Conservation (phyloP, 2,797 vertebrate genomes). For the Neopelma chrysocephalum region DNA sequence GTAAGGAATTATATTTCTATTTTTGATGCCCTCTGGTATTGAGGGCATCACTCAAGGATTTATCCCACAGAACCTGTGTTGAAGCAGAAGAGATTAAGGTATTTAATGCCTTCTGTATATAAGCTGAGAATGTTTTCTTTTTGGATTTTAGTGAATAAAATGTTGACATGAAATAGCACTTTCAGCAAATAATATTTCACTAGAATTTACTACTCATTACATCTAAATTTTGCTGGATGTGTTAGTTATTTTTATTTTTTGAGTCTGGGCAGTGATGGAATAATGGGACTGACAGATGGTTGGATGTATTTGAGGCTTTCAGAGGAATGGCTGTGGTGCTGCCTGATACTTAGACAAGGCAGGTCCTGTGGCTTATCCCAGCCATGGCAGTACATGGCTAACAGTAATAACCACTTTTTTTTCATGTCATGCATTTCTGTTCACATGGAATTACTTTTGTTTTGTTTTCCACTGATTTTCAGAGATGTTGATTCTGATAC, state of each 20-base stretch:
- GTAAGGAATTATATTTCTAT: background rate
- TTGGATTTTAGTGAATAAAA: background rate
- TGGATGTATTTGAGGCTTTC: background rate
- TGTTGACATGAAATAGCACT: background rate
- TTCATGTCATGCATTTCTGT: background rate
- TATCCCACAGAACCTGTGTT: background rate
- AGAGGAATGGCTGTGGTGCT: background rate
- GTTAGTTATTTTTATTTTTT: background rate
- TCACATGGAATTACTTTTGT: background rate
- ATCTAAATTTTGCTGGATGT: background rate
- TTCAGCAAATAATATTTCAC: background rate
- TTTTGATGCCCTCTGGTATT: background rate
- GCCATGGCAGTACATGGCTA: background rate
- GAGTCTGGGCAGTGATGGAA: background rate
- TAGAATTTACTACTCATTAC: background rate
- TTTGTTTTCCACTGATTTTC: background rate
- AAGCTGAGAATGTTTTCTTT: background rate
- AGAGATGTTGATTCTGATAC: background rate
- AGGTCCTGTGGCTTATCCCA: background rate
- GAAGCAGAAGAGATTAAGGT: constrained; percentile 10
- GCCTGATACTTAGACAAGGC: background rate
- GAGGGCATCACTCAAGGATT: background rate
- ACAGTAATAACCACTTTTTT: background rate
- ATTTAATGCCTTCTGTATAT: background rate
- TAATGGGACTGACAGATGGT: background rate